Conservation (phyloP, 2,113 vertebrate species). For the Sitta europaea region DNA sequence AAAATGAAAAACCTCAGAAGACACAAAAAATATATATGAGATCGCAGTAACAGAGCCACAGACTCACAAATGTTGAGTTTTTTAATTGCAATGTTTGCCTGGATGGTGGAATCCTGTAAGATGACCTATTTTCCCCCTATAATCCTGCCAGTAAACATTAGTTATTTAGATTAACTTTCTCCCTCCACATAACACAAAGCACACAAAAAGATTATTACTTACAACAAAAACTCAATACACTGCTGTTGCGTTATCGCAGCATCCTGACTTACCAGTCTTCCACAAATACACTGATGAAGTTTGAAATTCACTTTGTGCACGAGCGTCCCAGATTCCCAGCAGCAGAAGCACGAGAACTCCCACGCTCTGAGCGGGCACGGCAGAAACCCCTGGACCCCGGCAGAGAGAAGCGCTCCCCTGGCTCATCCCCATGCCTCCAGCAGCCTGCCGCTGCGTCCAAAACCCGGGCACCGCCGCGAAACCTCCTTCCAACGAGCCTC, state of each 20-base stretch:
- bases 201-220: background rate
- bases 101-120: background rate
- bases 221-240: background rate
- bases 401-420: conserved; percentile 59
- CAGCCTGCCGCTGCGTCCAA: conserved; percentile 60
- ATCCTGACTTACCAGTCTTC: conserved; percentile 86
- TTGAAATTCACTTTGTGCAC: conserved; percentile 78
- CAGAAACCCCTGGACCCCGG: conserved; percentile 34
- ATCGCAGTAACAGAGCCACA: background rate
- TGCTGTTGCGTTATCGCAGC: background rate
- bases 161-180: conserved; percentile 21
- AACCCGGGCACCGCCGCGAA: conserved; percentile 47
- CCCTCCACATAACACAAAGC: background rate
- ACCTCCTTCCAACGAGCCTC: background rate
- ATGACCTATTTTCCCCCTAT: background rate
- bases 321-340: conserved; percentile 67
- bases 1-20: background rate
- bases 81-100: background rate
- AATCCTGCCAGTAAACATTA: conserved; percentile 1
- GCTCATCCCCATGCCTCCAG: conserved; percentile 79
- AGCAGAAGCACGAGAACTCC: conserved; percentile 76
- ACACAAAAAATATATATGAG: background rate
- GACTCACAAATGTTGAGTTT: background rate
- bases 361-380: conserved; percentile 36
- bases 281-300: conserved; percentile 88